Percentiles rank a stretch among this genome's conserved stretches.
Conservation (phyloP, 2,888 invertebrate genomes). For the Neoaliturus tenellus region DNA sequence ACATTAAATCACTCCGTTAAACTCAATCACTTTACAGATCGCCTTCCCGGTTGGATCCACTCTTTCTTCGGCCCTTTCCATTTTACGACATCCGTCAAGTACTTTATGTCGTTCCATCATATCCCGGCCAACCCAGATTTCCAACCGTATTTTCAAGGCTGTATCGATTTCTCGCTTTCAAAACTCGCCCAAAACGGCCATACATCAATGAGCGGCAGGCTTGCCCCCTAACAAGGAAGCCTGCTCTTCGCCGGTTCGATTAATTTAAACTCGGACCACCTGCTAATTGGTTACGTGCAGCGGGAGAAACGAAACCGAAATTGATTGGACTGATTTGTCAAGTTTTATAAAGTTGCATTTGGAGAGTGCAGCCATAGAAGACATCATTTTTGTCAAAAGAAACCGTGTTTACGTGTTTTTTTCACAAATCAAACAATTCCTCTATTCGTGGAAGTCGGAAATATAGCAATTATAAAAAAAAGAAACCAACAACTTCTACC, state of each 20-base stretch:
- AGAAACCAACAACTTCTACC: too few relatives aligned
- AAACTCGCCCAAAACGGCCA: background rate
- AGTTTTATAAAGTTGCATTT: too few relatives aligned
- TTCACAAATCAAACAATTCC: too few relatives aligned
- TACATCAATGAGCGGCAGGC: background rate
- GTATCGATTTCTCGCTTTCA: constrained; percentile 36
- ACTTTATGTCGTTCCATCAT: background rate
- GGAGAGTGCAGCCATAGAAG: too few relatives aligned
- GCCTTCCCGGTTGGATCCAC: background rate
- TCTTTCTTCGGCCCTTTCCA: background rate
- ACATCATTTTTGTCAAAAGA: too few relatives aligned
- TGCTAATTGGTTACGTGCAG: constrained; percentile 5
- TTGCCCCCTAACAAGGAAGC: constrained; percentile 8
- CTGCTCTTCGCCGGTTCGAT: background rate
- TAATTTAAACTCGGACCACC: background rate
- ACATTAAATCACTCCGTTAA: too few relatives aligned
- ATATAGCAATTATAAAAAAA: too few relatives aligned
- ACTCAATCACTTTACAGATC: too few relatives aligned
- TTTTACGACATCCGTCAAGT: constrained; percentile 35
- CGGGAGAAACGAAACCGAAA: background rate
- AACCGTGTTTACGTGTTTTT: too few relatives aligned
- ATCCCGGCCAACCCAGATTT: constrained; percentile 39
- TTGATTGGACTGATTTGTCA: too few relatives aligned
- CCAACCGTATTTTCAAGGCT: background rate
- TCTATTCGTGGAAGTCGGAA: too few relatives aligned